A percentile compares a stretch with the other conserved stretches of the same genome.
Evolutionary conservation across 2,113 vertebrate species (phyloP).

Genomic region (Noturus placidus): DNA sequence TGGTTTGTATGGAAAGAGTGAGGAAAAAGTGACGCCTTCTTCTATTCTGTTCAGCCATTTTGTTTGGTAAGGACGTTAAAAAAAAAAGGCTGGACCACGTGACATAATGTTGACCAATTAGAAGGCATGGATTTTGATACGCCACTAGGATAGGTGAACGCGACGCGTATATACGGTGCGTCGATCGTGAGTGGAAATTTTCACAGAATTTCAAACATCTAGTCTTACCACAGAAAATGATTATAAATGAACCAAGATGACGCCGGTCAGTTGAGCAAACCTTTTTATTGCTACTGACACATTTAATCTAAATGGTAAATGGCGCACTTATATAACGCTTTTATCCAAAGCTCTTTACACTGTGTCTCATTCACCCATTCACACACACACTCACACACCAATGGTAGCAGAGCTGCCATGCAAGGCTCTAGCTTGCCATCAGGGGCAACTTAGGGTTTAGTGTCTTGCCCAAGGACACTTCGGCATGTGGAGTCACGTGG

Average conservation of each 20-base stretch:
- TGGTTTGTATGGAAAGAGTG: not conserved
- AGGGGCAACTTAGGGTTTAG: no score
- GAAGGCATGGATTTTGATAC: not conserved
- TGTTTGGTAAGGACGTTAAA: not conserved
- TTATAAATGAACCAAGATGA: not conserved
- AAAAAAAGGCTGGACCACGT: not conserved
- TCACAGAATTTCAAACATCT: not conserved
- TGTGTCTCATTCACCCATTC: no score
- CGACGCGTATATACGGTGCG: not conserved
- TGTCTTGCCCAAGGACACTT: no score
- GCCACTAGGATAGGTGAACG: no score
- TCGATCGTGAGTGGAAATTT: not conserved
- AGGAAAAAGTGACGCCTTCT: slow-evolving; percentile 28
- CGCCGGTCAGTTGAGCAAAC: not conserved
- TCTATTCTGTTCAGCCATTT: slow-evolving; percentile 32
- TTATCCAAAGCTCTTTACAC: no score
- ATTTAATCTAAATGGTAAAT: no score
- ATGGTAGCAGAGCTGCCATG: no score
- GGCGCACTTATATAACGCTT: no score
- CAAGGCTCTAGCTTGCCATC: no score
- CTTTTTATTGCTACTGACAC: no score
- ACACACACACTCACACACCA: no score
- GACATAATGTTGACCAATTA: not conserved
- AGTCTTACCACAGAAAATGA: not conserved
- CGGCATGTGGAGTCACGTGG: no score